Evolutionary conservation across 92 coral and sea anemone genomes (phyloP).

Genomic region (Porites divaricata): DNA sequence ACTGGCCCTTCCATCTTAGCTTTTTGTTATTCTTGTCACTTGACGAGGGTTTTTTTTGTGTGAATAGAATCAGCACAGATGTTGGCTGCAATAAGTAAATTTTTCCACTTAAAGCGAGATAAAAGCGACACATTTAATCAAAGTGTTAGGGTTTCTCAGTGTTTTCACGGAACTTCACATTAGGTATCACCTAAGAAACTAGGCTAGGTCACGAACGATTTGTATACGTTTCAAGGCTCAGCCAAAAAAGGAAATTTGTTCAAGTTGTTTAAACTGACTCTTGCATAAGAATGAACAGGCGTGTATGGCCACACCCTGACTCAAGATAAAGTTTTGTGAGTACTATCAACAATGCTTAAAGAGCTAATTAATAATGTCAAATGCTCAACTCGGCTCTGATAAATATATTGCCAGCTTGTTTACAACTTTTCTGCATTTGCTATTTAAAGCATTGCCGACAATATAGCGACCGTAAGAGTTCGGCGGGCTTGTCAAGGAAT

Average conservation of each 20-base stretch:
- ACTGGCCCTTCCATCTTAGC: background rate
- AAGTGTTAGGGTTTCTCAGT: background rate
- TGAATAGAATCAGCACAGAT: background rate
- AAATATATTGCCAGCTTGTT: background rate
- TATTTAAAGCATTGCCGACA: conserved; percentile 14
- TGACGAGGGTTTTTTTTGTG: background rate
- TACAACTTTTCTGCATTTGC: background rate
- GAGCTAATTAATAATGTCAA: background rate
- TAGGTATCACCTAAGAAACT: background rate
- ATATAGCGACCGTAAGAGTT: background rate
- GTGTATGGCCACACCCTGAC: background rate
- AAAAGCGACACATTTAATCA: background rate
- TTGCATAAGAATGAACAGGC: background rate
- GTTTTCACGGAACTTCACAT: background rate
- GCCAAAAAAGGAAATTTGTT: conserved; percentile 17
- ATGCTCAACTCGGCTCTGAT: background rate
- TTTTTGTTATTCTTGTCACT: background rate
- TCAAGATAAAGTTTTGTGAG: background rate
- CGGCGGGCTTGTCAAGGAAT: background rate
- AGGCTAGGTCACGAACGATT: conserved; percentile 3
- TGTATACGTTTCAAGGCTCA: background rate
- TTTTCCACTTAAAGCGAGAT: background rate
- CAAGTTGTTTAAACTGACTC: background rate
- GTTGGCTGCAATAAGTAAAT: background rate
- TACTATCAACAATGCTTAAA: conserved; percentile 4